Base-by-base conservation (phyloP, 2,797 vertebrate genomes). In the Benthosema pterotum region DNA sequence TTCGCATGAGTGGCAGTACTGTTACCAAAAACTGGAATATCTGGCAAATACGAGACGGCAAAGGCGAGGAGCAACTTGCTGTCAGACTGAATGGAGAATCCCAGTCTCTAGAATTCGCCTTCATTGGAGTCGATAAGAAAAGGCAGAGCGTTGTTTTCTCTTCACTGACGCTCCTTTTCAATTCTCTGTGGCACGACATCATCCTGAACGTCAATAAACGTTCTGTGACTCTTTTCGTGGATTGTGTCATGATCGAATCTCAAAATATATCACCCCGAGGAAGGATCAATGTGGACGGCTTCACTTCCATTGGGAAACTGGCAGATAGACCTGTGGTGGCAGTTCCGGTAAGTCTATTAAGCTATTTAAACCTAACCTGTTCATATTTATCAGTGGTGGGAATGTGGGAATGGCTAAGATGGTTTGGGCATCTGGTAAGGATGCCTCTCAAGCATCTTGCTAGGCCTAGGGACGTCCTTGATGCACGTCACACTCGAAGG, bases 11-110 rank as follows among this genome's bases (percentile, higher is more conserved):
- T 73, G 92, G 91, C 67, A 89, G 80, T 66, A 93, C 93, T 0
- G 74, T 92, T 43, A 81, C 76, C 72, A 94, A 94, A 85, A 93
- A 88, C 58, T 96, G 95, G 95, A 96, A 88, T 80, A 89, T 97
- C 65, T 97, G 95, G 95, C 93, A 96, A 86, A 94, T 96, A 75
- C 93, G 94, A 69, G 92, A 95, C 63, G 84, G 89, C 58, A 90
- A 87, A 45, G 94, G 93, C 52, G 89, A 89, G 6, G 93, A 94
- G 66, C 93, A 96, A 91, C 90, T 96, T 54, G 91, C 94, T 4
- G 83, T 97, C 72, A 85, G 91, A 73, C 90, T 98, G 60, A 94
- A 95, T 0, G 94, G 95, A 13, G 90, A 89, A 77, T 84, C 90
- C 11, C 88, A 90, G 74, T 93, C 93, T 0, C 72, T 97, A 79